Evolutionary conservation across 1,140 invertebrate genomes (phyloP).

Genomic region (Adoxophyes honmai): DNA sequence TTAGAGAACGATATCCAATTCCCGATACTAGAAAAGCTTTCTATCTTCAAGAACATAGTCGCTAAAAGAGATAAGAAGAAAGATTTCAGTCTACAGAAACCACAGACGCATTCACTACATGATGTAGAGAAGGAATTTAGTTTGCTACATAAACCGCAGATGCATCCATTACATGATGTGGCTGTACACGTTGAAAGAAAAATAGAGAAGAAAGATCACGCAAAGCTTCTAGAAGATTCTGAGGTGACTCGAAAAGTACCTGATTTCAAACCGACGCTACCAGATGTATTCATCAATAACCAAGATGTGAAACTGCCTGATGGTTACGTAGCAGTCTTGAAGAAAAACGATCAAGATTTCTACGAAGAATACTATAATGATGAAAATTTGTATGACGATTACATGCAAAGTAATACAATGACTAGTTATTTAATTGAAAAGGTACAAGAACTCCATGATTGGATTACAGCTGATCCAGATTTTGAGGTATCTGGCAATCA

Average conservation of each 20-base stretch:
- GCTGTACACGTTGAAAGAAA: constrained; percentile 50
- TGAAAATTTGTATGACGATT: constrained; percentile 63
- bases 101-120: constrained; percentile 57
- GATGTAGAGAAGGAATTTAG: constrained; percentile 39
- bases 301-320: constrained; percentile 37
- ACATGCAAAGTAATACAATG: constrained; percentile 66
- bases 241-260: constrained; percentile 25
- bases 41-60: constrained; percentile 61
- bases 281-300: constrained; percentile 35
- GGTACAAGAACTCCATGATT: constrained; percentile 74
- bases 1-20: constrained; percentile 40
- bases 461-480: constrained; percentile 64
- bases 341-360: constrained; percentile 32
- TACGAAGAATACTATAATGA: constrained; percentile 65
- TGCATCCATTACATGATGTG: constrained; percentile 57
- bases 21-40: constrained; percentile 49
- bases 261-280: constrained; percentile 53
- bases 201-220: constrained; percentile 65
- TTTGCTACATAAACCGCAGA: constrained; percentile 49
- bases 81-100: constrained; percentile 39
- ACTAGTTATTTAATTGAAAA: constrained; percentile 69
- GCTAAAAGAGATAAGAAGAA: constrained; percentile 44
- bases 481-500: constrained; percentile 35
- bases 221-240: constrained; percentile 26
- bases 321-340: constrained; percentile 34